phyloP scores from a whole-genome alignment of 2,888 invertebrate genomes.

The Clistopyga incitator region DNA sequence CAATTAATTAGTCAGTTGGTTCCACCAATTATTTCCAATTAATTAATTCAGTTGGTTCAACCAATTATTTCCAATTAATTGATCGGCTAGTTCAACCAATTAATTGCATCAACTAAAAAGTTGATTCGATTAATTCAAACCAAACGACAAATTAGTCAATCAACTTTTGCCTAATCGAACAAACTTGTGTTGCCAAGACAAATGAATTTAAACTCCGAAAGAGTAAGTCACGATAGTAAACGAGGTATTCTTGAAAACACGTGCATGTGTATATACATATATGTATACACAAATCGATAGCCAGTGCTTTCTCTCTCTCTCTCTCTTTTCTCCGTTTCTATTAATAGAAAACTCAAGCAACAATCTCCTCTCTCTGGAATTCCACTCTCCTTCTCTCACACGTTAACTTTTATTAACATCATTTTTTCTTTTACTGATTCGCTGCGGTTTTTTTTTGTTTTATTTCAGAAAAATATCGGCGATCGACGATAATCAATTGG shows the following conservation, averaged over 20 bases:
- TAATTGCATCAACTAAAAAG: no score
- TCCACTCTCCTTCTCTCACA: not conserved
- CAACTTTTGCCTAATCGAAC: not conserved
- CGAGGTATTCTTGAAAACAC: not conserved
- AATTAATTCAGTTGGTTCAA: no score
- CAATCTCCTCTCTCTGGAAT: slow-evolving; percentile 29
- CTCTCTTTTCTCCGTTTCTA: slow-evolving; percentile 1
- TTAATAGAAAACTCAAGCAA: slow-evolving; percentile 28
- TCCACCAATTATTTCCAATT: no score
- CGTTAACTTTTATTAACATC: no score
- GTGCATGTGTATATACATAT: not conserved
- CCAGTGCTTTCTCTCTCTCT: not conserved
- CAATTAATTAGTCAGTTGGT: no score
- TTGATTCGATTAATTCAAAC: no score
- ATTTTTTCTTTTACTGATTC: no score
- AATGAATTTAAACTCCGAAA: not conserved
- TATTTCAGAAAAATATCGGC: no score
- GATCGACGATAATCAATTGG: not conserved
- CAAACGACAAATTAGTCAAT: no score
- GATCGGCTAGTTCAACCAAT: no score
- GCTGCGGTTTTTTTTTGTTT: no score
- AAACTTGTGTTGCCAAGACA: not conserved
- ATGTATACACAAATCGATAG: slow-evolving; percentile 39
- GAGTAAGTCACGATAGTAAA: not conserved
- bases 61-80: no score